Evolutionary conservation across 1,140 invertebrate species (phyloP), one percentile per base, ranked within the genome.

Genomic region (Drosophila ogumai): DNA sequence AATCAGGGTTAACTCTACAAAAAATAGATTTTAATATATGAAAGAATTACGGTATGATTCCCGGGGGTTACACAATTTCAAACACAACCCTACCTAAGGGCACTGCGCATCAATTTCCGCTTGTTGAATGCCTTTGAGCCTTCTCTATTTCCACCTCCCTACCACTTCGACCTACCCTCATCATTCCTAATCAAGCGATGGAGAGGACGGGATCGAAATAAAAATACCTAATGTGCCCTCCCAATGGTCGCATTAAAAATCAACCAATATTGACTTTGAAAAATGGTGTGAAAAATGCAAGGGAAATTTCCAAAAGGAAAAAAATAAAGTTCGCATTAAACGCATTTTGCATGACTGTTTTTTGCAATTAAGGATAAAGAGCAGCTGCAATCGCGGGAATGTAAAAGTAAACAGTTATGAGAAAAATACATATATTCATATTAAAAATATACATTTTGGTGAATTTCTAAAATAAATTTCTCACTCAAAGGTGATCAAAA

Each of bases 311-410:
- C 25, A 56, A 38, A 56, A 15, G n/a, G 32, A 12, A 36, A 52
- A 59, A 75, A 50, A 54, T 15, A 56, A 47, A 46, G 47, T 80
- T 84, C n/a, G 71, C 38, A 68, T 81, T 85, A 68, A 85, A 77
- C 50, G 73, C 50, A 85, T 81, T 85, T 78, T 81, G 63, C 81
- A 69, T 86, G 81, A 66, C 46, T 86, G 74, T 69, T 47, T 68
- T 36, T 72, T 85, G 77, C 81, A 88, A 88, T 88, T 88, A 88
- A 81, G 55, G 75, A 55, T 34, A 49, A 28, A 44, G 64, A 59
- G 68, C 84, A 90, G 77, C 85, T 90, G 85, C 85, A 90, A 90
- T 81, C 66, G 81, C 5, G 65, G 52, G 61, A 84, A 54, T 60
- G 66, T 72, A 68, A 69, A 63, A 66, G 66, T 10, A 15, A 13